Base-by-base conservation (phyloP, 2,797 vertebrate species). In the Alcedo atthis region DNA sequence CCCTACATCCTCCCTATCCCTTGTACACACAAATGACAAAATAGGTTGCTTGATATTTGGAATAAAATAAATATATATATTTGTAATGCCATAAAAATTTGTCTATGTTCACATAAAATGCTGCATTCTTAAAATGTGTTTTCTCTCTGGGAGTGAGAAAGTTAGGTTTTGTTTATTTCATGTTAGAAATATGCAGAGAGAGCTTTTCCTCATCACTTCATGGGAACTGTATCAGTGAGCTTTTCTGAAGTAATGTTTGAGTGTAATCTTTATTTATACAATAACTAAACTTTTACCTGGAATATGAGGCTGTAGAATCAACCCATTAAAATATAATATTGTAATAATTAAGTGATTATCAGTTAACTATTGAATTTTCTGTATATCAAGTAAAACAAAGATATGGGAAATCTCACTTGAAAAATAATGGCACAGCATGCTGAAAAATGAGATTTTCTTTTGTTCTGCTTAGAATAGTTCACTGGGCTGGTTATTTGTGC, bases 61-160 rank as follows among this genome's bases (percentile, higher is more conserved):
- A 59, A 24, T 43, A 0, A 57, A 42, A 45, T 37, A 79, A 53
- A 35, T 30, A 64, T 12, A 48, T 14, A 8, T 26, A 26, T 26
- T 6, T 3, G 6, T 16, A 45, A 0, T 62, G 13, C 11, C 0
- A 0, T 75, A 20, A 24, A 20, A 43, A 6, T 16, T 28, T 30
- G 19, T 51, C 0, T 59, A 2, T 55, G 12, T 17, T 81, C 12
- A 30, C 6, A 0, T 62, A 37, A 61, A 46, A 43, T 43, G 8
- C 74, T 69, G 17, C 25, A 9, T 24, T 61, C 7, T 49, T 79
- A 0, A 37, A 55, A 32, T 66, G 3, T 58, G 83, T 90, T 79
- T 20, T 81, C 28, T 78, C 19, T 54, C 55, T 46, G 4, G 2
- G 28, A 40, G 11, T 73, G 33, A 67, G 30, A 46, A 35, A 21